phyloP scores from a whole-genome alignment of 2,113 vertebrate genomes.

The Tricholaema leucomelas region DNA sequence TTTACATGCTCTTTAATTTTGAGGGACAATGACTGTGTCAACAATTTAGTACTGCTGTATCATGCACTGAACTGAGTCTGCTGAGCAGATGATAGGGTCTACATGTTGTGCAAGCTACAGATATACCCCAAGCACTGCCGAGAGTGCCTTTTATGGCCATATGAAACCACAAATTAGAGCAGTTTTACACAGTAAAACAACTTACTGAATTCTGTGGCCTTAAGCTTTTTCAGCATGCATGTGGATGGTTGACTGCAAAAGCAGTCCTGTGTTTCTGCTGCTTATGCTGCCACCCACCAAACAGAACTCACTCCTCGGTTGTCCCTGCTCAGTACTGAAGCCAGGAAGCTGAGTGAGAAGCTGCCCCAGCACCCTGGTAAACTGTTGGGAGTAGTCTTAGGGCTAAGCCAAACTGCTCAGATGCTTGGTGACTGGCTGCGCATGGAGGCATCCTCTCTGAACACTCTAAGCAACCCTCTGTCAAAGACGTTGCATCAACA shows the following conservation, averaged over 20 bases:
- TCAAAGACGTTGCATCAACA: no score
- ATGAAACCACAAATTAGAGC: neutral
- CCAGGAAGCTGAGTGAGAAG: neutral
- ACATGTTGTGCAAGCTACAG: neutral
- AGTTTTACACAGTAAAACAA: neutral
- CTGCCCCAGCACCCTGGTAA: neutral
- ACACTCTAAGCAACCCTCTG: neutral
- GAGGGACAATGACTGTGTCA: neutral
- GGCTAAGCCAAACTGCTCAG: neutral
- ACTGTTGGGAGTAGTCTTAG: neutral
- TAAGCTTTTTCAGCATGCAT: neutral
- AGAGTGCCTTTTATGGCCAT: neutral
- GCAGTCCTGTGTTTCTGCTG: no score
- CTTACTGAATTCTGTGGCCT: neutral
- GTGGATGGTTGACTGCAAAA: fast-evolving
- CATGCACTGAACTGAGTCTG: neutral
- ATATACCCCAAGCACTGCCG: neutral
- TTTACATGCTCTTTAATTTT: neutral
- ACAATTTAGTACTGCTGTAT: fast-evolving
- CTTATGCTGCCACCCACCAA: neutral
- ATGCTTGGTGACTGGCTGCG: neutral
- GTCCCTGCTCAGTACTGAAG: neutral
- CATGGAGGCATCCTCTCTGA: neutral
- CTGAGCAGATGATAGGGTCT: neutral
- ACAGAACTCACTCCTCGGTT: fast-evolving